phyloP scores from a whole-genome alignment of 2,888 invertebrate species.

The Cenopis cana region DNA sequence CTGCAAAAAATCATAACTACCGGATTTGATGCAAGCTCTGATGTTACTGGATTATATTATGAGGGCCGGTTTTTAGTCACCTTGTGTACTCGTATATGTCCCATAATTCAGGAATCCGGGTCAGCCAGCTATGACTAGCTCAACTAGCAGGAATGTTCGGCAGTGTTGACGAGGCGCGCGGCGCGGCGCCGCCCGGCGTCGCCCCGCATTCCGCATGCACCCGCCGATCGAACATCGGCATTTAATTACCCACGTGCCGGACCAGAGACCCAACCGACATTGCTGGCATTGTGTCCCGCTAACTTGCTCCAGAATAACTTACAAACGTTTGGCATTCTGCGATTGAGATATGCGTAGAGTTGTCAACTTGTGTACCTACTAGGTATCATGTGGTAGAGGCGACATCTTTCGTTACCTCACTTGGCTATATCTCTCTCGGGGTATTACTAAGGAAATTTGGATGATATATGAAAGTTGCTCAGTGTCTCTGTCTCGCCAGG shows the following conservation, averaged over 20 bases:
- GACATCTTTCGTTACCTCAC: not conserved
- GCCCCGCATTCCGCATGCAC: conserved; percentile 55
- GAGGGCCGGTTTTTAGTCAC: too few relatives aligned
- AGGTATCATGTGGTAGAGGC: conserved; percentile 1
- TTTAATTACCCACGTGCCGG: conserved; percentile 83
- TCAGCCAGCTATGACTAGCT: conserved; percentile 47
- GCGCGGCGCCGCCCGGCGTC: conserved; percentile 64
- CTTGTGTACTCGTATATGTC: not conserved
- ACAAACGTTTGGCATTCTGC: conserved; percentile 61
- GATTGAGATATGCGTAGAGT: conserved; percentile 47
- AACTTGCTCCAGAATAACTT: conserved; percentile 68
- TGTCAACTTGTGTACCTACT: conserved; percentile 22
- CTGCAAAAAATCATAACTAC: too few relatives aligned
- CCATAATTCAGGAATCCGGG: conserved; percentile 12
- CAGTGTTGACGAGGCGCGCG: conserved; percentile 55
- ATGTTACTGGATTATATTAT: too few relatives aligned
- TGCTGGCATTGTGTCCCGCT: conserved; percentile 70
- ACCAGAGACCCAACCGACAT: conserved; percentile 65
- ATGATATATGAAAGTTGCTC: too few relatives aligned
- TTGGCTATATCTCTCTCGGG: too few relatives aligned
- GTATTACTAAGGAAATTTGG: too few relatives aligned
- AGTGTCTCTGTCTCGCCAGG: not conserved
- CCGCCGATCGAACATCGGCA: conserved; percentile 70
- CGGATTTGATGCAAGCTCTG: too few relatives aligned
- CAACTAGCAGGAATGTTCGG: conserved; percentile 62